Conservation (phyloP, 2,113 vertebrate genomes). For the Oceanites oceanicus region DNA sequence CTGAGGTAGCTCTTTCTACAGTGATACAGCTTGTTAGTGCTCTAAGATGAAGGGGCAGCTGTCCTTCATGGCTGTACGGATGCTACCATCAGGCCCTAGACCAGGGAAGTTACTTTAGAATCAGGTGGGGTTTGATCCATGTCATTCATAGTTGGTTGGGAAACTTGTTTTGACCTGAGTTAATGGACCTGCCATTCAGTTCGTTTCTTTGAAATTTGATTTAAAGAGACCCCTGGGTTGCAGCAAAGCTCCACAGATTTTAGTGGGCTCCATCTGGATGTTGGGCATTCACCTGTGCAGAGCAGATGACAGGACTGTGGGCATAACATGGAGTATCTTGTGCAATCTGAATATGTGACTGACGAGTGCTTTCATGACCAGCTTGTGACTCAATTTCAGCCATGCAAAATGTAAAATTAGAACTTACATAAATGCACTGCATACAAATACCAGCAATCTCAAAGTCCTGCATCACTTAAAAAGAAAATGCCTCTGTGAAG, state of each 20-base stretch:
- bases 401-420: neutral
- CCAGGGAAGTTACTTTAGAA: neutral
- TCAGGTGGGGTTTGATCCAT: neutral
- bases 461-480: neutral
- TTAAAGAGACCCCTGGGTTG: neutral
- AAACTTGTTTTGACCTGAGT: neutral
- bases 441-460: neutral
- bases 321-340: neutral
- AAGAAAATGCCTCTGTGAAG: neutral
- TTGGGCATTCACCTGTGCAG: neutral
- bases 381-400: neutral
- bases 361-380: neutral
- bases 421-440: neutral
- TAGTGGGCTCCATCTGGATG: neutral
- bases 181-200: neutral
- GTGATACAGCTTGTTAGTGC: neutral
- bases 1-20: neutral
- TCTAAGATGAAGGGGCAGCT: neutral
- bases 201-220: neutral
- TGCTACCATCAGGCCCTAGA: neutral
- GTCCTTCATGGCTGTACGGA: neutral
- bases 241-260: neutral
- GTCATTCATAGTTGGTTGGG: neutral
- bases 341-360: neutral
- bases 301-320: neutral